Evolutionary conservation across 2,113 vertebrate genomes (phyloP).

Genomic region (Peromyscus californicus): DNA sequence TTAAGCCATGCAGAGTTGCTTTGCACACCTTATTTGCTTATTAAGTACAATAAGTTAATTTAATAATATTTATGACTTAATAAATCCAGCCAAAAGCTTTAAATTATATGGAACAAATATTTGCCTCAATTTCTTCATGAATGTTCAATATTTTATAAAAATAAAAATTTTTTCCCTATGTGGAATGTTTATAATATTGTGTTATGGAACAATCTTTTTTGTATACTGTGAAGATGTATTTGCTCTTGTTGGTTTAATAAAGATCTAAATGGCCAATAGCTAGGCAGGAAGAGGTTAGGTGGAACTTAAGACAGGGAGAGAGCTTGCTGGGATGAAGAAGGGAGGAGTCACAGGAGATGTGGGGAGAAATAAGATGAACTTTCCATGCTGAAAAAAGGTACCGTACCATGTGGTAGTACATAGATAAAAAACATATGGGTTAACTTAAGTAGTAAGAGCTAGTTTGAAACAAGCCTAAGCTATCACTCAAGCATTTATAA

Average conservation of each 20-base stretch:
- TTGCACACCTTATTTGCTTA: not conserved
- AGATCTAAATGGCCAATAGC: not conserved
- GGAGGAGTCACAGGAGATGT: not conserved
- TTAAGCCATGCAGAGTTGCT: not conserved
- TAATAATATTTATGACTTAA: not conserved
- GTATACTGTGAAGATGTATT: not conserved
- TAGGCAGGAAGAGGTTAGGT: not conserved
- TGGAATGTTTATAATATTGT: not conserved
- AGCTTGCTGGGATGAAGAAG: not conserved
- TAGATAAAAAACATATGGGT: not conserved
- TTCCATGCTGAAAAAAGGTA: not conserved
- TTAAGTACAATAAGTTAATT: not conserved
- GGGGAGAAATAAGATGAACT: not conserved
- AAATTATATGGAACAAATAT: not conserved
- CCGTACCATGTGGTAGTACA: not conserved
- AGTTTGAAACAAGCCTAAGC: no score
- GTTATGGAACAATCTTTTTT: not conserved
- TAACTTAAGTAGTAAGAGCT: no score
- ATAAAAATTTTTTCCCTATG: not conserved
- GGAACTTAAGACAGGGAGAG: not conserved
- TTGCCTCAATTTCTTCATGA: not conserved
- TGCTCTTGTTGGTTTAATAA: not conserved
- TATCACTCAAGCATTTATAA: no score
- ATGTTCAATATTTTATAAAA: not conserved
- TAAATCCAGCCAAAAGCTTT: not conserved